Conservation (phyloP, 2,888 invertebrate genomes). For the Agrilus mali region DNA sequence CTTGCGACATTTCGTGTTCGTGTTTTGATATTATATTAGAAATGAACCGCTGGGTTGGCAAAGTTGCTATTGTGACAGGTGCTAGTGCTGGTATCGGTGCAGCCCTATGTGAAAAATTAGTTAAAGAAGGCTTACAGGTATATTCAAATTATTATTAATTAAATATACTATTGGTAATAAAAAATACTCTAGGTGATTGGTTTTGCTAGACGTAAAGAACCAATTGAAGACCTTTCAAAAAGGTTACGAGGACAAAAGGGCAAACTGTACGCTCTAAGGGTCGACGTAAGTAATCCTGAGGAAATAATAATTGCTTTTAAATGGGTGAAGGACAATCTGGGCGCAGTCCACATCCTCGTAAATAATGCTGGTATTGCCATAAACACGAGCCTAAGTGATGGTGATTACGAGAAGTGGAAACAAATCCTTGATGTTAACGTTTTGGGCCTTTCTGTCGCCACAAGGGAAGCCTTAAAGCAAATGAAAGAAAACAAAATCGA, state of each 20-base stretch:
- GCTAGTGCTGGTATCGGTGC: constrained; percentile 48
- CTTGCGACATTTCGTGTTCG: too few species aligned
- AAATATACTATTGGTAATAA: too few species aligned
- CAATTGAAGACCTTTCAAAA: constrained; percentile 7
- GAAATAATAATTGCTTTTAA: constrained; percentile 1
- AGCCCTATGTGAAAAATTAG: constrained; percentile 32
- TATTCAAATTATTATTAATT: too few species aligned
- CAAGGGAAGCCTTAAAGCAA: constrained; percentile 12
- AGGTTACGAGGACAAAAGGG: constrained; percentile 8
- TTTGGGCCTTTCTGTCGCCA: constrained; percentile 3
- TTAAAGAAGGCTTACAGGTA: constrained; percentile 32
- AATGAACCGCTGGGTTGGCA: constrained; percentile 46
- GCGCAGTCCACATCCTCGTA: neutral
- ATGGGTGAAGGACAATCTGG: constrained; percentile 3
- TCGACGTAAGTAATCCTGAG: constrained; percentile 11
- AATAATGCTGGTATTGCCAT: constrained; percentile 2
- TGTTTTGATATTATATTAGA: neutral
- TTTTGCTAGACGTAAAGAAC: constrained; percentile 10
- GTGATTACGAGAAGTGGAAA: constrained; percentile 3
- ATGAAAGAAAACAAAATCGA: constrained; percentile 12
- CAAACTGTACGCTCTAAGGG: constrained; percentile 11
- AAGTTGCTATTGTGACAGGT: constrained; percentile 48
- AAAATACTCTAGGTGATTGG: constrained; percentile 10
- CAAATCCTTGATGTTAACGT: constrained; percentile 5
- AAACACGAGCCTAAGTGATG: neutral